These are phyloP conservation scores for Chlamydotis undulata DNA, from an alignment of 2,113 vertebrate genomes.

Conservation along the genomic window DNA sequence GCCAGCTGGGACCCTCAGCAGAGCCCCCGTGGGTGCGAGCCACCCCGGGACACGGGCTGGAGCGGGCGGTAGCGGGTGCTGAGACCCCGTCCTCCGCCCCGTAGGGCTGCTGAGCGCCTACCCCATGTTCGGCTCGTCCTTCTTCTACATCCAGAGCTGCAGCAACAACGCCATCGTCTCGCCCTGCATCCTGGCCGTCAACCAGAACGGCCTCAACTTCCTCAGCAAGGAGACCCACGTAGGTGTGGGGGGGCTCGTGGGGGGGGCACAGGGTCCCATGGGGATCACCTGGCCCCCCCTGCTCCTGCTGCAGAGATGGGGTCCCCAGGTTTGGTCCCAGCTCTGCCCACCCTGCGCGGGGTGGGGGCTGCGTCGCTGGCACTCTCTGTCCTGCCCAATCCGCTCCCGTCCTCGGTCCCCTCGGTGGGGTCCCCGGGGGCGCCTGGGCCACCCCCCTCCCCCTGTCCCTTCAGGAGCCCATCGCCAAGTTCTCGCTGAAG, in stretches of 20 bases:
- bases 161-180: constrained; percentile 83
- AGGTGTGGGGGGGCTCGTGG: constrained; percentile 46
- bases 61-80: constrained; percentile 62
- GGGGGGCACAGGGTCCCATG: rapidly evolving
- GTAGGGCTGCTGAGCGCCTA: constrained; percentile 91
- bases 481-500: constrained; percentile 87
- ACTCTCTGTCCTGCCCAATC: rapidly evolving
- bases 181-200: constrained; percentile 92
- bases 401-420: rapidly evolving
- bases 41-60: rapidly evolving
- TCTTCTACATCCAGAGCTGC: constrained; percentile 97
- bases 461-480: constrained; percentile 78
- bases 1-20: not conserved
- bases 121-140: constrained; percentile 94
- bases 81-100: constrained; percentile 33
- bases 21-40: not conserved
- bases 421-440: not conserved
- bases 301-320: not conserved
- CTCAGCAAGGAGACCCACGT: constrained; percentile 93
- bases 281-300: not conserved
- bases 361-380: not conserved
- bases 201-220: constrained; percentile 94
- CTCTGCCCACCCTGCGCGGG: not conserved
- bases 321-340: not conserved
- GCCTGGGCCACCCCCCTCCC: rapidly evolving